Evolutionary conservation across 2,888 invertebrate genomes (phyloP), one percentile per base, ranked within the genome.

Genomic region (Tetropium fuscum): DNA sequence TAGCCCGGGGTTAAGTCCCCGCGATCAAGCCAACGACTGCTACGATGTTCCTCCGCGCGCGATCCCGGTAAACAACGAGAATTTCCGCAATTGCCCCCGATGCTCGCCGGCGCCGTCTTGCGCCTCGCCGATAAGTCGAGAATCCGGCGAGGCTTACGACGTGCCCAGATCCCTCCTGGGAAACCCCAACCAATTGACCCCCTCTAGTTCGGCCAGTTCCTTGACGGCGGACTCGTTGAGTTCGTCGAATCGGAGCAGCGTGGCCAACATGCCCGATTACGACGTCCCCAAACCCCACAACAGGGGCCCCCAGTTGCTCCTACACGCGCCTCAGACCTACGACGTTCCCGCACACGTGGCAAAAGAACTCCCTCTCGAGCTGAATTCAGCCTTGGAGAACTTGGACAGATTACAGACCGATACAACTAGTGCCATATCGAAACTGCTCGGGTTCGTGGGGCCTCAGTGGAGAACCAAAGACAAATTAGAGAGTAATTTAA

Each of bases 401-500:
- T 82, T 93, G 66, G 89, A 90, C 67, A 89, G 89, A 74, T 81
- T 92, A 65, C 91, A 93, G 78, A 87, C 85, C 58, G 95, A 96
- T 81, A 92, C 94, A 0, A 92, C 93, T 19, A 88, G 89, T 51
- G 90, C 95, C 27, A 92, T 94, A 62, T 88, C 89, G n/a, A 87
- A 88, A 78, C 83, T 93, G 55, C 86, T 93, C 48, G 90, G 90
- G 48, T 92, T 92, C 80, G 93, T 92, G 59, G 86, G 87, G 22
- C 91, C 93, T 18, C 88, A 90, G 55, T 96, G 96, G 96, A 87
- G 95, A 73, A 87, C 87, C 61, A 87, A 88, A 63, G 92, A 92
- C 19, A 90, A 91, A 75, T 83, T 97, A 60, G 91, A 94, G 68
- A 86, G 88, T 10, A 89, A 89, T 56, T 82, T 95, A 36, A 88